Percentiles rank a stretch among this genome's conserved stretches.
Conservation (phyloP, 2,797 vertebrate species). For the Myotis findleyi region DNA sequence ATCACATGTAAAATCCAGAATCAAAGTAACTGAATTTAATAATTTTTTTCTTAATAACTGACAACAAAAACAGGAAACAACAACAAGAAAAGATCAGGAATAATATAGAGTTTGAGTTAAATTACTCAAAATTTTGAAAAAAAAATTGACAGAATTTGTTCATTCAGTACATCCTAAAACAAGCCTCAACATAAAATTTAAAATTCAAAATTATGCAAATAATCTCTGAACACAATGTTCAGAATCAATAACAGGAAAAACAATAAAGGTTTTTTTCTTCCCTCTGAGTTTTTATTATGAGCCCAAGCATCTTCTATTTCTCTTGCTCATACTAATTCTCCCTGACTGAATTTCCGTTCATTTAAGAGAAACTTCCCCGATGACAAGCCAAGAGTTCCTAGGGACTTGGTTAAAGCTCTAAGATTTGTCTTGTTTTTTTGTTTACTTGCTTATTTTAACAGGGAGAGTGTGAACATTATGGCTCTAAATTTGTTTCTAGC, state of each 20-base stretch:
- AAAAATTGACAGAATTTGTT: not conserved
- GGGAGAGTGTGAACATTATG: not conserved
- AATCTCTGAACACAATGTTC: not conserved
- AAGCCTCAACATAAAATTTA: not conserved
- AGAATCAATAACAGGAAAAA: not conserved
- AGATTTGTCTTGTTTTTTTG: not conserved
- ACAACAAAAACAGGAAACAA: not conserved
- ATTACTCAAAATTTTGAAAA: not conserved
- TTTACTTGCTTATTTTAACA: not conserved
- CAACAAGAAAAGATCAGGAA: not conserved
- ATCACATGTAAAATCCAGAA: not conserved
- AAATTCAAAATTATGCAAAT: not conserved
- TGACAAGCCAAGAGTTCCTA: not conserved
- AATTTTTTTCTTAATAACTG: not conserved
- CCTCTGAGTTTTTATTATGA: not conserved
- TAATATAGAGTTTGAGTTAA: not conserved
- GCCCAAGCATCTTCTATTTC: not conserved
- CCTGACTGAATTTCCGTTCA: not conserved
- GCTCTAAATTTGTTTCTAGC: not conserved
- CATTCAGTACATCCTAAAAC: not conserved
- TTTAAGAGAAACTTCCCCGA: not conserved
- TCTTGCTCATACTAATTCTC: not conserved
- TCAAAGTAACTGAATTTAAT: not conserved
- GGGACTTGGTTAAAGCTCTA: not conserved
- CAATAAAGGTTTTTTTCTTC: not conserved